Evolutionary conservation across 2,113 vertebrate genomes (phyloP).

Genomic region (Alligator mississippiensis): DNA sequence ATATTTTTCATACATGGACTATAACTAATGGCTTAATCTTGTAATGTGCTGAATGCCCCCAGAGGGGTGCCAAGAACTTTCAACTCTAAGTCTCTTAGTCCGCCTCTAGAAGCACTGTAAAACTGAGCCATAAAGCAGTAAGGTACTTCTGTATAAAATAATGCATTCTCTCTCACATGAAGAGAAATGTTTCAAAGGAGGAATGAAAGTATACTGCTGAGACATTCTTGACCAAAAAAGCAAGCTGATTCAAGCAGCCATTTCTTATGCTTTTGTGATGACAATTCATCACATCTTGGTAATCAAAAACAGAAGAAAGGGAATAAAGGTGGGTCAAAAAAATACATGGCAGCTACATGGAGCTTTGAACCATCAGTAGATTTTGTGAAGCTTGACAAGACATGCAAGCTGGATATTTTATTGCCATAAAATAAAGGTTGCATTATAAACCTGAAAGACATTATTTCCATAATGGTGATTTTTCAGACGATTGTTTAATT

Average conservation of each 20-base stretch:
- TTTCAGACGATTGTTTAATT: neutral
- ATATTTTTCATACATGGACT: neutral
- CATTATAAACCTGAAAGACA: neutral
- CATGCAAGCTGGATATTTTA: constrained; percentile 22
- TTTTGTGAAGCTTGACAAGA: constrained; percentile 47
- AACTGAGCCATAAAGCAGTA: constrained; percentile 62
- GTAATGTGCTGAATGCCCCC: constrained; percentile 28
- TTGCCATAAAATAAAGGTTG: neutral
- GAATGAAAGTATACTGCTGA: constrained; percentile 63
- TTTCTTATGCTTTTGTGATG: constrained; percentile 56
- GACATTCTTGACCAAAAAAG: constrained; percentile 61
- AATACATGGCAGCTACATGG: constrained; percentile 47
- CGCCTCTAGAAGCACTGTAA: constrained; percentile 42
- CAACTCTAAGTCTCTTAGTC: constrained; percentile 41
- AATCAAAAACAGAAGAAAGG: constrained; percentile 58
- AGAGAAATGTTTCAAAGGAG: constrained; percentile 63
- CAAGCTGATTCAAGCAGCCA: constrained; percentile 62
- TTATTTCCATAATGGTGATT: neutral
- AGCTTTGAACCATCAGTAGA: constrained; percentile 18
- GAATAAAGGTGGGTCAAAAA: constrained; percentile 37
- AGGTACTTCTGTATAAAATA: constrained; percentile 63
- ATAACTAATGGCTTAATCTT: constrained; percentile 43
- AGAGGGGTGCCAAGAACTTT: constrained; percentile 62
- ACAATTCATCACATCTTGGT: constrained; percentile 57
- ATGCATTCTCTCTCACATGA: constrained; percentile 49